phyloP scores from a whole-genome alignment of 2,797 vertebrate genomes.

The Phoeniculus purpureus region DNA sequence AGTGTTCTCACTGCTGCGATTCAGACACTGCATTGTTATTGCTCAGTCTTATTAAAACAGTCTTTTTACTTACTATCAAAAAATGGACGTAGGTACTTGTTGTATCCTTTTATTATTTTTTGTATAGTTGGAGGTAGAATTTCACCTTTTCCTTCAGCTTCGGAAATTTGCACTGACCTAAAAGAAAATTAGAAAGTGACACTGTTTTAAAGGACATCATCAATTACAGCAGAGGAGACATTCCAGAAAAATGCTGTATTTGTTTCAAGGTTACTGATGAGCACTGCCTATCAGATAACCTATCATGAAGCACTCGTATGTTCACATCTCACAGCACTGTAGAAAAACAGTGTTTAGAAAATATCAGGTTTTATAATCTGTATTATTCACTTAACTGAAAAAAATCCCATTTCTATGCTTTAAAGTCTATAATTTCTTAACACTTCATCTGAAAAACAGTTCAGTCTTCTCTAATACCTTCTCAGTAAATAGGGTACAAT shows the following conservation, averaged over 20 bases:
- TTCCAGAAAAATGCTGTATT: neutral
- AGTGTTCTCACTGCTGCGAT: neutral
- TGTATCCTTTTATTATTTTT: conserved; percentile 93
- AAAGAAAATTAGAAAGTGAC: neutral
- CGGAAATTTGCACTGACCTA: conserved; percentile 23
- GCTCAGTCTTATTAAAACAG: neutral
- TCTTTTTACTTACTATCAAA: conserved; percentile 86
- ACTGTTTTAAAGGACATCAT: neutral
- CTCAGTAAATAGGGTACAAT: neutral
- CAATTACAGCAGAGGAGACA: neutral
- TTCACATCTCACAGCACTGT: neutral
- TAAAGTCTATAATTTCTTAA: neutral
- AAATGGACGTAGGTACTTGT: conserved; percentile 93
- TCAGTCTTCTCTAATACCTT: neutral
- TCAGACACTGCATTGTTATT: neutral
- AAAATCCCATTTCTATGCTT: neutral
- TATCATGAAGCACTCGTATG: neutral
- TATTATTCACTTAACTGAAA: neutral
- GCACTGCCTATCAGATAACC: neutral
- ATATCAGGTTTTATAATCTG: neutral
- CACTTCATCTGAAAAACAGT: neutral
- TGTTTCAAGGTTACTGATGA: neutral
- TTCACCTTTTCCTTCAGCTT: conserved; percentile 81
- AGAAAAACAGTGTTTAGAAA: neutral
- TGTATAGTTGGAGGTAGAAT: conserved; percentile 92